A percentile compares a stretch with the other conserved stretches of the same genome.
phyloP scores from a whole-genome alignment of 2,113 vertebrate species.

The Scophthalmus maximus region DNA sequence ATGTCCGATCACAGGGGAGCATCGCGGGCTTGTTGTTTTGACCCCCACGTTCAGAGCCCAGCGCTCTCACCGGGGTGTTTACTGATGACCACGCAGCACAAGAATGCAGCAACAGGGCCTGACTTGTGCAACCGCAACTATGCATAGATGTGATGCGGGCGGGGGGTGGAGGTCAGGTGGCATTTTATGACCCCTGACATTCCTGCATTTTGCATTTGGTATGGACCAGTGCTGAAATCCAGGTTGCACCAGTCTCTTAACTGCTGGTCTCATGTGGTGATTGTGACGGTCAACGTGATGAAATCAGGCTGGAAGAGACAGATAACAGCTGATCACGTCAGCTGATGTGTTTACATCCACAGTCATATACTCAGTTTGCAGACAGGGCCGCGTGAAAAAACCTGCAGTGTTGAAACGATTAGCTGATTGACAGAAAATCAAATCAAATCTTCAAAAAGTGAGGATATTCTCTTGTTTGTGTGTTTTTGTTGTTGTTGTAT shows the following conservation, averaged over 20 bases:
- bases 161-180: constrained; percentile 9
- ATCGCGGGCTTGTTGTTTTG: constrained; percentile 39
- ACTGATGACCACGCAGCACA: constrained; percentile 58
- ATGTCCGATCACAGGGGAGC: constrained; percentile 43
- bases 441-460: too few relatives aligned
- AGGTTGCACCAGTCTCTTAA: constrained; percentile 2
- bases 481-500: too few relatives aligned
- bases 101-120: constrained; percentile 52
- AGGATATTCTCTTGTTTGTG: too few relatives aligned
- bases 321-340: neutral
- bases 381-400: too few relatives aligned
- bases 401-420: too few relatives aligned
- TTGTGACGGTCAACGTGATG: too few relatives aligned
- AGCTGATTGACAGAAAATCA: too few relatives aligned
- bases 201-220: constrained; percentile 46
- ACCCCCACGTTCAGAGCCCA: constrained; percentile 22
- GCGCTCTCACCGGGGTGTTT: constrained; percentile 52
- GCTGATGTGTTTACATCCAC: neutral
- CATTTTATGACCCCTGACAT: constrained; percentile 36
- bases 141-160: constrained; percentile 28
- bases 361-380: too few relatives aligned
- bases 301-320: neutral
- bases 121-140: constrained; percentile 55
- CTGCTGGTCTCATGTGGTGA: neutral
- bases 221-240: constrained; percentile 1